Base-by-base conservation (phyloP, 2,888 invertebrate species). In the Meteorus cinctellus region DNA sequence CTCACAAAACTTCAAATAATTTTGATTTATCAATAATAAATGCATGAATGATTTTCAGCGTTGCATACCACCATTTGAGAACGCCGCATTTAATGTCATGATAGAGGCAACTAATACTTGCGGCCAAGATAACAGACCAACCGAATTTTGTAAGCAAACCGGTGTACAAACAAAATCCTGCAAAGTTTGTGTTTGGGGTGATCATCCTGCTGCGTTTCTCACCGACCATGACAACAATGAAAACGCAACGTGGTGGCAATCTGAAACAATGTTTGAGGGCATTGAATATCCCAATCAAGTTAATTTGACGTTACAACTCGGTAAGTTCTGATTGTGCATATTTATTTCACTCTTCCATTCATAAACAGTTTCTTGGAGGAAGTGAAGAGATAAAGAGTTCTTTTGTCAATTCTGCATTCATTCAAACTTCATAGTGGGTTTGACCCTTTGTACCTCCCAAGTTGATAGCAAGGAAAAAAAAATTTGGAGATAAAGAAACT, bases 41-140 rank as follows among this genome's bases (percentile, higher is more conserved):
- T 41, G 12, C 12, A 34, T 27, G 14, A 72, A 60, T 70, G 41
- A 48, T 63, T 91, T 91, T 6, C 92, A 97, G 96, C 93, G 96
- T 91, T 99, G 99, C 90, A 95, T 97, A 85, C 98, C 99, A 0
- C 96, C 96, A 84, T 99, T 99, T 90, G 97, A 96, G 88, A 99
- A 99, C 89, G 98, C 98, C 4, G 99, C 98, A 10, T 99, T 95
- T 90, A 94, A 95, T 88, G 92, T 96, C 72, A 92, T 93, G 79
- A 96, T 98, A 90, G 97, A 98, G 81, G 96, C 97, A 12, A 98
- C 98, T 19, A 98, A 98, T 90, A 99, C 98, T 1, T 99, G 99
- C 86, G 99, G 98, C 0, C 94, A 96, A 85, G 92, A 94, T 65
- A 94, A 94, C 0, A 91, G 92, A 10, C 90, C 92, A 0, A 95